Conservation (phyloP, 2,113 vertebrate species). For the Sigmodon hispidus region DNA sequence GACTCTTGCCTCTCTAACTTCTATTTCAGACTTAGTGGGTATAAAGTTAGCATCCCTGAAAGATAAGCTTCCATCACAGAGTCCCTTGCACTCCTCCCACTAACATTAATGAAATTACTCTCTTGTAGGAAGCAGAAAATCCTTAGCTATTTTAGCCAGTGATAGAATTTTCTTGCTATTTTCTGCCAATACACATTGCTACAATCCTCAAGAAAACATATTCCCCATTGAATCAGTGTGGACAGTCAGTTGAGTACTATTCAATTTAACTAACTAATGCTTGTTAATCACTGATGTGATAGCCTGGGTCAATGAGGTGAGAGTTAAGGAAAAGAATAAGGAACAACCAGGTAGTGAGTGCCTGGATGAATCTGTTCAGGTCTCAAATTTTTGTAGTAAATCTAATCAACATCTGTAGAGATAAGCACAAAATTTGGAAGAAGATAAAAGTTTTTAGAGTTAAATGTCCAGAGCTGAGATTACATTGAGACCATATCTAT, state of each 20-base stretch:
- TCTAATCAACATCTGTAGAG: background rate
- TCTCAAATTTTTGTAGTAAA: background rate
- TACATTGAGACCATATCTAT: background rate
- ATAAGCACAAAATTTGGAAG: background rate
- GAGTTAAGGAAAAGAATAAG: background rate
- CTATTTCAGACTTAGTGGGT: background rate
- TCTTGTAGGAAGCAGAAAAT: background rate
- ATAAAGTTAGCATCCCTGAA: background rate
- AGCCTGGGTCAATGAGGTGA: background rate
- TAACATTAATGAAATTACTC: background rate
- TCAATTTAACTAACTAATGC: background rate
- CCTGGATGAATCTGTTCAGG: too few relatives aligned
- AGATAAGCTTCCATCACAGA: background rate
- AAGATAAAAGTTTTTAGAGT: background rate
- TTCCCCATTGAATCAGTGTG: background rate
- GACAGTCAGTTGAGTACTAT: background rate
- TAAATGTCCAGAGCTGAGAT: conserved; percentile 33
- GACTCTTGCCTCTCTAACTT: background rate
- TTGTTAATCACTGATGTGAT: background rate
- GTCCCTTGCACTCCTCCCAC: background rate
- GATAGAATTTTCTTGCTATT: background rate
- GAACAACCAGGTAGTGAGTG: background rate
- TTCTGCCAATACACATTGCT: background rate
- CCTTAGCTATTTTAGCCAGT: background rate
- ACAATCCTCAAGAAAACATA: background rate